A percentile compares a stretch with the other conserved stretches of the same genome.
phyloP scores from a whole-genome alignment of 2,888 invertebrate species.

The Nasonovia ribisnigri region DNA sequence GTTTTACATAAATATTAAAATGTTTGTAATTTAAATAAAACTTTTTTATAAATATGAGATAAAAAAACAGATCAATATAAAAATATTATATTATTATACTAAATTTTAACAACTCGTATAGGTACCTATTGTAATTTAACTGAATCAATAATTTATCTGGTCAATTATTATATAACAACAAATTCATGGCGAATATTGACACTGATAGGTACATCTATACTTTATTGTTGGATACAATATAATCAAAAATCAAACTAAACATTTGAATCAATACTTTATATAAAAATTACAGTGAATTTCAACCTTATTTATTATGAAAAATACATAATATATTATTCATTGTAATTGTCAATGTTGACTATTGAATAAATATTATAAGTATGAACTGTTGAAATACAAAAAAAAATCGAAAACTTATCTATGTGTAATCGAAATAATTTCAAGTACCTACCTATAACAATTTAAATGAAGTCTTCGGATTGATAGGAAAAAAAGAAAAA shows the following conservation, averaged over 20 bases:
- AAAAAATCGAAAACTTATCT: neutral
- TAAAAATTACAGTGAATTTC: neutral
- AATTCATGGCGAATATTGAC: neutral
- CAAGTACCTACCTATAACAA: neutral
- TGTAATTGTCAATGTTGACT: neutral
- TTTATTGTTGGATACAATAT: neutral
- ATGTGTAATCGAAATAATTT: neutral
- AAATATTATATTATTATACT: neutral
- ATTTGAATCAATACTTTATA: neutral
- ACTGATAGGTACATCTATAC: neutral
- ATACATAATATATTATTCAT: neutral
- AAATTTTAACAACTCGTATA: neutral
- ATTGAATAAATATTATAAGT: neutral
- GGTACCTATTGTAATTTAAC: neutral
- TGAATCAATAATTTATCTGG: neutral
- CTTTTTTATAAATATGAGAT: neutral
- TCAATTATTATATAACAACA: neutral
- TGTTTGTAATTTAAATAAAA: neutral
- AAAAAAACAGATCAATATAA: neutral
- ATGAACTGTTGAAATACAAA: neutral
- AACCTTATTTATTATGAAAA: neutral
- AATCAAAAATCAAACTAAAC: neutral
- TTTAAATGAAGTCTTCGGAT: neutral
- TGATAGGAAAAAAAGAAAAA: neutral
- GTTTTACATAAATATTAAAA: neutral